Conservation (phyloP, 2,797 vertebrate species). For the Sebastes diploproa region DNA sequence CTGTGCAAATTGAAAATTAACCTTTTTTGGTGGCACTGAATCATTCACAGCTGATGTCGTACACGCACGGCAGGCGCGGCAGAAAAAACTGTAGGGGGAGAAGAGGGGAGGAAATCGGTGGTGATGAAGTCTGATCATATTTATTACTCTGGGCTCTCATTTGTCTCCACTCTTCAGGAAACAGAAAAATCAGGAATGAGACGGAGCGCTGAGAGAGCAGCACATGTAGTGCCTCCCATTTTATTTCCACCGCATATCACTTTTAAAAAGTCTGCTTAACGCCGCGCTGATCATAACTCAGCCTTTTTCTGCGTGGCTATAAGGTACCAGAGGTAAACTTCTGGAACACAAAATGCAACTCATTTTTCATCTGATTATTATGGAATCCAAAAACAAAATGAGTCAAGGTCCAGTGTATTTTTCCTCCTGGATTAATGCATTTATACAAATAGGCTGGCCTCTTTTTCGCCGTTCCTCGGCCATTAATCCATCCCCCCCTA, state of each 20-base stretch:
- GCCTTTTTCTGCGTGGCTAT: not conserved
- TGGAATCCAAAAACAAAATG: conserved; percentile 63
- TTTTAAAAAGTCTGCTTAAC: not conserved
- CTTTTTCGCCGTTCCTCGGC: conserved; percentile 53
- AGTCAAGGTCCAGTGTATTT: conserved; percentile 64
- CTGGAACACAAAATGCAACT: conserved; percentile 62
- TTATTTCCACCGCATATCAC: not conserved
- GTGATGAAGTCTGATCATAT: conserved; percentile 61
- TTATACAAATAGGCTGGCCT: conserved; percentile 72
- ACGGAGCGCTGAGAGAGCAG: not conserved
- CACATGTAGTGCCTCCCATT: not conserved
- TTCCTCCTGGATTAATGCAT: conserved; percentile 70
- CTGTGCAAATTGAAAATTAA: conserved; percentile 89
- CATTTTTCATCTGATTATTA: conserved; percentile 76
- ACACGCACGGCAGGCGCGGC: conserved; percentile 13
- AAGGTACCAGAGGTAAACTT: not conserved
- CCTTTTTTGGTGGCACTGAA: conserved; percentile 79
- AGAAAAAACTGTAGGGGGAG: conserved; percentile 16
- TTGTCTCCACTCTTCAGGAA: conserved; percentile 30
- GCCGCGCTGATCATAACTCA: not conserved
- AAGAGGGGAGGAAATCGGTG: not conserved
- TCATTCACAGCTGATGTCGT: conserved; percentile 77
- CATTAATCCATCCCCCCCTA: conserved; percentile 73
- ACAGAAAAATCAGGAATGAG: conserved; percentile 2
- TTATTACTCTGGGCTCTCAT: conserved; percentile 48